Evolutionary conservation across 2,113 vertebrate species (phyloP), one percentile per base, ranked within the genome.

Genomic region (Excalfactoria chinensis): DNA sequence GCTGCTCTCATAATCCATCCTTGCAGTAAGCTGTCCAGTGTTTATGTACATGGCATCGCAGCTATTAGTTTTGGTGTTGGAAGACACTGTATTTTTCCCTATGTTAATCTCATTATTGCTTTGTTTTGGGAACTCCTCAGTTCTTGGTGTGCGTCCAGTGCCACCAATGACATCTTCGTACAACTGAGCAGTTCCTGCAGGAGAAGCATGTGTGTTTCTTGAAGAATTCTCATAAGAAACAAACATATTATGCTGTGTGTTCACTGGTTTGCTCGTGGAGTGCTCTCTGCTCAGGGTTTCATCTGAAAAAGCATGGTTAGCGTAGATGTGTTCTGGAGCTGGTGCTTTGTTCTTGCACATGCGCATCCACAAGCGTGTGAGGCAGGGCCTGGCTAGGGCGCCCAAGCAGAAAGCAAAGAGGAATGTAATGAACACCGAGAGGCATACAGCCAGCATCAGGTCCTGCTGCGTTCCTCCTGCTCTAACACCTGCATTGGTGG

Each of bases 391-490:
- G 19, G 97, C 68, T 9, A 99, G 69, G 51, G 97, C 97, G 46
- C 99, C 99, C 58, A 99, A 95, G 55, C 98, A 96, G 95, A 99
- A 99, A 37, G 99, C 98, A 55, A 98, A 88, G 6, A 98, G 41
- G 71, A 99, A 99, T 0, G 99, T 98, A 75, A 98, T 94, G 62
- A 98, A 78, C 90, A 99, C 97, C 0, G 99, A 98, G 63, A 99
- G 97, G 88, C 97, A 98, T 48, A 99, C 92, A 4, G 98, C 98
- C 84, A 98, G 71, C 6, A 73, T 13, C 13, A 99, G 95, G 28
- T 98, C 41, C 51, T 94, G 88, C 35, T 97, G 48, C 0, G 77
- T 34, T 8, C 22, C 62, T 11, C 78, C 72, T 28, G 79, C 40
- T 48, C 79, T 60, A 9, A 48, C 37, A 23, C 48, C 48, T 49